Conservation (phyloP, 92 coral and sea anemone species). For the Zoanthus gigantus region DNA sequence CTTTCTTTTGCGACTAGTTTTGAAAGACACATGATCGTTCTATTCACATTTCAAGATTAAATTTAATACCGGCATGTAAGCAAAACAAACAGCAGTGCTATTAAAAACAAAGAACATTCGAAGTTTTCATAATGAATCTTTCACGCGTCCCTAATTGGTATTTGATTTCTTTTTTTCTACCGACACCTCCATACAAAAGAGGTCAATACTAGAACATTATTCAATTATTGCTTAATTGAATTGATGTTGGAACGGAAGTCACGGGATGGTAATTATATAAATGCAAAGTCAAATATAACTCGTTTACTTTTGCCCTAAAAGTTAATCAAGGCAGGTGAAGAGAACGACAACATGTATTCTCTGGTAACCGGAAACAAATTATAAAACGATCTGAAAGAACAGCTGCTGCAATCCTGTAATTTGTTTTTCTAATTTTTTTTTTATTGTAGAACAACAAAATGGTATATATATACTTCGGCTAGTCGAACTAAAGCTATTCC, state of each 20-base stretch:
- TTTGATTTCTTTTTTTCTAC: background rate
- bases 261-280: constrained; percentile 22
- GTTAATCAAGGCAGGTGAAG: constrained; percentile 26
- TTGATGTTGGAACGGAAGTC: constrained; percentile 21
- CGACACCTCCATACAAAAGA: constrained; percentile 18
- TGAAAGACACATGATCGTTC: background rate
- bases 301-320: background rate
- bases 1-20: background rate
- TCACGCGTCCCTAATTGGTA: background rate
- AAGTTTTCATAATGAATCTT: constrained; percentile 7
- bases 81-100: background rate
- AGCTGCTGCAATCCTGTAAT: constrained; percentile 5
- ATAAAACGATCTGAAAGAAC: background rate
- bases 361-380: constrained; percentile 5
- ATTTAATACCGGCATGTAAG: constrained; percentile 1
- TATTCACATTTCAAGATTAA: constrained; percentile 15
- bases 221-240: constrained; percentile 42
- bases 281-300: constrained; percentile 13
- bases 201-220: constrained; percentile 15
- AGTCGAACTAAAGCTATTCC: no score
- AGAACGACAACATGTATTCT: background rate
- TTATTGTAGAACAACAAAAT: no score
- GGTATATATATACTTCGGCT: no score
- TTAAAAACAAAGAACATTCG: constrained; percentile 4
- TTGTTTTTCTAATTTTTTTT: no score